Evolutionary conservation across 2,113 vertebrate species (phyloP).

Genomic region (Cephalophus harveyi): DNA sequence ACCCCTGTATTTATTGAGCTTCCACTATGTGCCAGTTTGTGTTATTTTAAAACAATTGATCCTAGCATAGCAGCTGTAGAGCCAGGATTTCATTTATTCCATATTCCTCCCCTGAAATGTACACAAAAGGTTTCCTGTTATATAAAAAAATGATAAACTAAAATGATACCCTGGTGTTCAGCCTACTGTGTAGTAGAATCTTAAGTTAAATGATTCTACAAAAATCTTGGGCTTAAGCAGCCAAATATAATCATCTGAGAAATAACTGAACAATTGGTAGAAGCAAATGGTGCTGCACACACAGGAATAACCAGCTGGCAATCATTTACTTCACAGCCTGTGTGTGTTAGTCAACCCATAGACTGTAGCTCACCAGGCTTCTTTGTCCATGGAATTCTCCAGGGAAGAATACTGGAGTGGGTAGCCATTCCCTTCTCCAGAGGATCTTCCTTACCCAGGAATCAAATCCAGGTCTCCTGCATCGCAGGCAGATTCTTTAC

Average conservation of each 20-base stretch:
- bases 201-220: conserved; percentile 60
- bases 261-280: conserved; percentile 29
- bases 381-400: not conserved
- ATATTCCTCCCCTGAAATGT: conserved; percentile 17
- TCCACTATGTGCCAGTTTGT: not conserved
- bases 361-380: not conserved
- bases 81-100: not conserved
- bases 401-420: not conserved
- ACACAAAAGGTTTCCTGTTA: conserved; percentile 32
- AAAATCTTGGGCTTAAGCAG: conserved; percentile 43
- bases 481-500: not conserved
- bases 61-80: not conserved
- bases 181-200: conserved; percentile 21
- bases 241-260: conserved; percentile 37
- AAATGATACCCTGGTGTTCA: conserved; percentile 45
- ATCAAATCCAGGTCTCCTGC: not conserved
- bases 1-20: not conserved
- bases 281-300: not conserved
- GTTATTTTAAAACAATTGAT: conserved; percentile 24
- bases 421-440: not conserved
- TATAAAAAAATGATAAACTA: conserved; percentile 4
- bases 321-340: not conserved
- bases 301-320: not conserved
- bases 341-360: no score
- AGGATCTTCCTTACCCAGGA: not conserved